Evolutionary conservation across 1,140 invertebrate genomes (phyloP).

Genomic region (Cyphomyrmex costatus): DNA sequence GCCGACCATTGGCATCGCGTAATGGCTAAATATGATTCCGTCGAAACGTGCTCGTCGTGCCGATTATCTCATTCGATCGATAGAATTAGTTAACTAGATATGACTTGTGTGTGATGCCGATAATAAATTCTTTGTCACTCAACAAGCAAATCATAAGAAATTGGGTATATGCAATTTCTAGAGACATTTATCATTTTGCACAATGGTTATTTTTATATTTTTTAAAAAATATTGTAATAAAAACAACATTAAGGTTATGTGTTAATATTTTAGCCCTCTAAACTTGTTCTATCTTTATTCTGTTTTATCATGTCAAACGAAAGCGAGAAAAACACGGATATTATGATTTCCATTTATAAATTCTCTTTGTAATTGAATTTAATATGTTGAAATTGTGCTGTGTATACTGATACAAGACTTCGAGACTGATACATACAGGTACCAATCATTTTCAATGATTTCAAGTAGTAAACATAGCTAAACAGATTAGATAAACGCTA

Average conservation of each 20-base stretch:
- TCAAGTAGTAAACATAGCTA: background rate
- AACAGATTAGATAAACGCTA: conserved; percentile 1
- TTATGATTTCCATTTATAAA: background rate
- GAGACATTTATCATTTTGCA: background rate
- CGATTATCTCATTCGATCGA: conserved; percentile 49
- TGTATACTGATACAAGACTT: background rate
- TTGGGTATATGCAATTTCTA: background rate
- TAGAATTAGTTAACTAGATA: background rate
- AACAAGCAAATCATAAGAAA: background rate
- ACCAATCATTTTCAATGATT: background rate
- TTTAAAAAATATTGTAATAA: too few relatives aligned
- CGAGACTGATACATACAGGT: background rate
- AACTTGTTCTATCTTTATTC: background rate
- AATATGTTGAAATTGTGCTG: background rate
- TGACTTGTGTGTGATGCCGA: conserved; percentile 8
- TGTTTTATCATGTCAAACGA: background rate
- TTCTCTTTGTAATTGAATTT: background rate
- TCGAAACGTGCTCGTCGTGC: background rate
- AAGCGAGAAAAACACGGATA: background rate
- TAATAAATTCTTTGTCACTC: background rate
- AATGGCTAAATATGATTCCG: conserved; percentile 31
- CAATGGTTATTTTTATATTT: background rate
- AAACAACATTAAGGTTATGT: background rate
- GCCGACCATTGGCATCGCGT: conserved; percentile 17
- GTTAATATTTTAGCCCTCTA: background rate